Base-by-base conservation (phyloP, 2,888 invertebrate genomes). In the Brachycybe producta region DNA sequence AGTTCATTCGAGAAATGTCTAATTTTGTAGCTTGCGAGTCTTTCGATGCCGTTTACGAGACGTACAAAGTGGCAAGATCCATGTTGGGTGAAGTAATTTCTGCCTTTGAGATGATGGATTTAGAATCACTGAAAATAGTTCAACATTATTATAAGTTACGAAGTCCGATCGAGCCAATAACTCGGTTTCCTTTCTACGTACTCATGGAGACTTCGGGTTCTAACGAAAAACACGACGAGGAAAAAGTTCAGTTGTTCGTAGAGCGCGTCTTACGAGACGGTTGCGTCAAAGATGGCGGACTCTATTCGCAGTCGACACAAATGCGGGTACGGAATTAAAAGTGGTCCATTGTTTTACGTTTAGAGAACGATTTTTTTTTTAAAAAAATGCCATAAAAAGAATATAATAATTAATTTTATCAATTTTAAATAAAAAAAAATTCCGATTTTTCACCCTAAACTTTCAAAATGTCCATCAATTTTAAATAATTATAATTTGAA, bases 51-150 rank as follows among this genome's bases (percentile, higher is more conserved):
- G 80, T 92, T 21, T 68, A 92, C 13, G 71, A 80, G 58, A 76
- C 86, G 0, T 84, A 82, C 62, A 73, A 75, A 57, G 71, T 76
- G 54, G 86, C 91, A 0, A 86, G 82, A 65, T 67, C 67, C 1
- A 75, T 78, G 23, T 70, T 94, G 11, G 85, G 83, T 1, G 95
- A 97, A 71, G 85, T 92, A 56, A 67, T 98, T 35, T 94, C 95
- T 3, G 90, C 95, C 0, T 95, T 88, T 69, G 98, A 98, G 72
- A 78, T 97, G 74, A 82, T 97, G 54, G 97, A 98, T 67, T 72
- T 72, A 11, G 67, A 69, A 36, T 78, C 87, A 0, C 72, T 95
- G 61, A 74, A 74, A n/a, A 73, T 77, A 32, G 78, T 80, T 0
- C 72, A 75, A 1, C 65, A 71, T 38, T 76, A 82, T 62, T 73